phyloP scores from a whole-genome alignment of 2,797 vertebrate species.

The Sorex maritimensis region DNA sequence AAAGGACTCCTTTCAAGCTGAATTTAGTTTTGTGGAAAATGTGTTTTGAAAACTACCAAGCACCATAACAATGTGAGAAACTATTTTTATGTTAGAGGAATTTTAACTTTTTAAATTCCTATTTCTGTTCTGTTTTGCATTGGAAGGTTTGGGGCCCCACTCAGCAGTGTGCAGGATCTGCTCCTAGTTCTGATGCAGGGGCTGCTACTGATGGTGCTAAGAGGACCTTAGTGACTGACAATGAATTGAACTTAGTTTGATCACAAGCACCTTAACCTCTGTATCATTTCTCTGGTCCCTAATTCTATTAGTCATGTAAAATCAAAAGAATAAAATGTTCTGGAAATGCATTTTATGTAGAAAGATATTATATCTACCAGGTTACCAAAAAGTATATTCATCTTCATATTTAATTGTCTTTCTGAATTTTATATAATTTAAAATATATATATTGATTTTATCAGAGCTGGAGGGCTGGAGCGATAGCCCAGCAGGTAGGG shows the following conservation, averaged over 20 bases:
- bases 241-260: too few species aligned
- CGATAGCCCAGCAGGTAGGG: too few species aligned
- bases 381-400: not conserved
- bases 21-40: constrained; percentile 40
- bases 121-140: not conserved
- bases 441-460: not conserved
- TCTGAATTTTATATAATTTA: not conserved
- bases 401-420: not conserved
- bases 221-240: too few species aligned
- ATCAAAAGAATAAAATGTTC: not conserved
- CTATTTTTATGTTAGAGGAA: not conserved
- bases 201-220: too few species aligned
- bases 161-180: too few species aligned
- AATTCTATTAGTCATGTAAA: not conserved
- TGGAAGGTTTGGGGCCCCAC: too few species aligned
- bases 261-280: too few species aligned
- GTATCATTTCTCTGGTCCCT: too few species aligned
- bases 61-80: not conserved
- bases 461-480: too few species aligned
- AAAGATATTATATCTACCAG: not conserved
- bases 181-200: too few species aligned
- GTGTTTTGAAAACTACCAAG: not conserved
- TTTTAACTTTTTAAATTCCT: not conserved
- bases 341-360: not conserved
- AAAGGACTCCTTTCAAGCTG: not conserved